phyloP scores from a whole-genome alignment of 1,140 invertebrate genomes.

The Philopotamus ludificatus region DNA sequence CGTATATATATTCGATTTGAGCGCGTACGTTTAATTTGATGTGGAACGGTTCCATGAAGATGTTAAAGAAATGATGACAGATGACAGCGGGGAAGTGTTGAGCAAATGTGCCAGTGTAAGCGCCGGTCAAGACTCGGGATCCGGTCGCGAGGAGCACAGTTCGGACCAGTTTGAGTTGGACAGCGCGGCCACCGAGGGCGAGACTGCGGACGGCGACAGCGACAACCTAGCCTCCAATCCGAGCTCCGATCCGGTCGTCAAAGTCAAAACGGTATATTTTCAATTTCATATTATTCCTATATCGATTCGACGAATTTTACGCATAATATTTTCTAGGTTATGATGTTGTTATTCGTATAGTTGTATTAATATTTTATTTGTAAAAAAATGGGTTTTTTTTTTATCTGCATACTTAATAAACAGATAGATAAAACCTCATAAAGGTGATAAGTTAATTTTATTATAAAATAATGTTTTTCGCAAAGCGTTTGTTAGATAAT shows the following conservation, averaged over 20 bases:
- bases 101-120: not conserved
- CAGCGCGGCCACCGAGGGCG: constrained; percentile 24
- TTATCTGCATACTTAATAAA: too few species aligned
- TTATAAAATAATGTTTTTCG: too few species aligned
- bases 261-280: constrained; percentile 39
- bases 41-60: constrained; percentile 22
- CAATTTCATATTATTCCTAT: not conserved
- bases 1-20: not conserved
- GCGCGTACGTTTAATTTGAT: constrained; percentile 3
- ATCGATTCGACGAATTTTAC: too few species aligned
- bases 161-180: constrained; percentile 36
- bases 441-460: too few species aligned
- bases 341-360: too few species aligned
- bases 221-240: not conserved
- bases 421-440: too few species aligned
- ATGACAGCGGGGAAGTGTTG: constrained; percentile 18
- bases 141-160: constrained; percentile 18
- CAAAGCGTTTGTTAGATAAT: too few species aligned
- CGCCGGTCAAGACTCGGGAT: not conserved
- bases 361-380: too few species aligned
- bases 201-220: constrained; percentile 17
- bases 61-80: constrained; percentile 38
- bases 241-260: constrained; percentile 31
- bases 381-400: too few species aligned
- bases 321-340: too few species aligned